Evolutionary conservation across 2,113 vertebrate genomes (phyloP).

Genomic region (Laticauda laticaudata): DNA sequence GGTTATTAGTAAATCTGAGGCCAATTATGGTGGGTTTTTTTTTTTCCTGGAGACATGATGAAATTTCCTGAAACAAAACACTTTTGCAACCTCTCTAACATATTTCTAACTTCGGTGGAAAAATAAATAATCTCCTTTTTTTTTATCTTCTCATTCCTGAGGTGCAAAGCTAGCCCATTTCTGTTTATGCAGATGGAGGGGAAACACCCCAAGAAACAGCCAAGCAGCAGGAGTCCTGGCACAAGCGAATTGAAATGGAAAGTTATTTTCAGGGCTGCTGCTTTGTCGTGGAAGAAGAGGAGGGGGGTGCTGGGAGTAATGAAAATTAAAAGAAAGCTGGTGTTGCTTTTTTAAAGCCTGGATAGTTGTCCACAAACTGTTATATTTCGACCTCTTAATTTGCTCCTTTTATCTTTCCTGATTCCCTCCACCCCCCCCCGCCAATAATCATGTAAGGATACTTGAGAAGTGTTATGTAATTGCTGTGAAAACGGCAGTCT

Average conservation of each 20-base stretch:
- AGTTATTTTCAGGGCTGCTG: constrained; percentile 63
- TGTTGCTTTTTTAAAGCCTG: neutral
- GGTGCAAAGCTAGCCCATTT: constrained; percentile 76
- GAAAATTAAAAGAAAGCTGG: neutral
- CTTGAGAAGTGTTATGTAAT: no score
- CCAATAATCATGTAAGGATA: neutral
- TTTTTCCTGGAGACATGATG: constrained; percentile 78
- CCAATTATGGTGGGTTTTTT: constrained; percentile 62
- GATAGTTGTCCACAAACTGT: neutral
- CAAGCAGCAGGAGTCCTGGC: constrained; percentile 73
- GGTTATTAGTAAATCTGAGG: constrained; percentile 71
- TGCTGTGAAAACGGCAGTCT: neutral
- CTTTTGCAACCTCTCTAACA: constrained; percentile 75
- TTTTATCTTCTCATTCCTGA: constrained; percentile 77
- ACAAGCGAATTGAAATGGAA: constrained; percentile 53
- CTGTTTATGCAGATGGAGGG: constrained; percentile 79
- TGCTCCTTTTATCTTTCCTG: no score
- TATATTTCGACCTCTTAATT: neutral
- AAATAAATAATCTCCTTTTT: constrained; percentile 74
- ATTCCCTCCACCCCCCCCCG: neutral
- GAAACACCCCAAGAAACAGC: constrained; percentile 76
- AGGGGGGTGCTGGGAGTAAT: neutral
- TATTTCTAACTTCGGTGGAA: constrained; percentile 74
- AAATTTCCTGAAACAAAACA: constrained; percentile 82
- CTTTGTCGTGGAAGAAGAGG: constrained; percentile 60